phyloP scores from a whole-genome alignment of 2,888 invertebrate species.

The Eurytoma californica region DNA sequence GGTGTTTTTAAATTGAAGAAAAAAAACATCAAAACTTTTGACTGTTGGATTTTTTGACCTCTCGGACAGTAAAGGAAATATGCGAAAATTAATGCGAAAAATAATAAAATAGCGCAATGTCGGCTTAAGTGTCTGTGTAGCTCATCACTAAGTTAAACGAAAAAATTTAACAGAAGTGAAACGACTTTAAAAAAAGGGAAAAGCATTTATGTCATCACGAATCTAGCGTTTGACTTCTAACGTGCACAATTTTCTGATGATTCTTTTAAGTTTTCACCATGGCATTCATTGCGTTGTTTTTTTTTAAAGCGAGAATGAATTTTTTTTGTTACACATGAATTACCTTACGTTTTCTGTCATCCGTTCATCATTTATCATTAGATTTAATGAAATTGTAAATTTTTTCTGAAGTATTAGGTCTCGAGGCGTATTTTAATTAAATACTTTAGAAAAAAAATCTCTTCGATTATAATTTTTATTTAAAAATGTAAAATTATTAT shows the following conservation, averaged over 20 bases:
- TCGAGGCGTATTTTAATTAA: slow-evolving; percentile 53
- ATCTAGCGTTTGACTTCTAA: slow-evolving; percentile 52
- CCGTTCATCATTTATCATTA: slow-evolving; percentile 49
- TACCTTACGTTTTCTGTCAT: slow-evolving; percentile 36
- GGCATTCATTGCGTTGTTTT: slow-evolving; percentile 46
- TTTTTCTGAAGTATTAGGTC: slow-evolving; percentile 70
- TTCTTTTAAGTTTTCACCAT: slow-evolving; percentile 51
- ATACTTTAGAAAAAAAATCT: slow-evolving; percentile 66
- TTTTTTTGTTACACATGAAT: slow-evolving; percentile 35
- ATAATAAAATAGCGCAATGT: slow-evolving; percentile 40
- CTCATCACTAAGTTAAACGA: slow-evolving; percentile 40
- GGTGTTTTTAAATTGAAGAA: not conserved
- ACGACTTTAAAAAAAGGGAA: slow-evolving; percentile 41
- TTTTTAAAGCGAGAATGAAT: slow-evolving; percentile 25
- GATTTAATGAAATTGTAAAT: slow-evolving; percentile 59
- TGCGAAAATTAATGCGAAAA: slow-evolving; percentile 12
- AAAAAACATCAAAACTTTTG: slow-evolving; percentile 2
- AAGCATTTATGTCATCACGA: slow-evolving; percentile 59
- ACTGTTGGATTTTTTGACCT: slow-evolving; percentile 45
- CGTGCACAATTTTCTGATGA: slow-evolving; percentile 55
- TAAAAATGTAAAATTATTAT: slow-evolving; percentile 68
- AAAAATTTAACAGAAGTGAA: slow-evolving; percentile 25
- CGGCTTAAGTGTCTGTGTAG: slow-evolving; percentile 51
- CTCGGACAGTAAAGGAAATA: slow-evolving; percentile 34
- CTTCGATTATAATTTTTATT: slow-evolving; percentile 68